Evolutionary conservation across 2,113 vertebrate species (phyloP), one percentile per base, ranked within the genome.

Genomic region (Pitta sordida): DNA sequence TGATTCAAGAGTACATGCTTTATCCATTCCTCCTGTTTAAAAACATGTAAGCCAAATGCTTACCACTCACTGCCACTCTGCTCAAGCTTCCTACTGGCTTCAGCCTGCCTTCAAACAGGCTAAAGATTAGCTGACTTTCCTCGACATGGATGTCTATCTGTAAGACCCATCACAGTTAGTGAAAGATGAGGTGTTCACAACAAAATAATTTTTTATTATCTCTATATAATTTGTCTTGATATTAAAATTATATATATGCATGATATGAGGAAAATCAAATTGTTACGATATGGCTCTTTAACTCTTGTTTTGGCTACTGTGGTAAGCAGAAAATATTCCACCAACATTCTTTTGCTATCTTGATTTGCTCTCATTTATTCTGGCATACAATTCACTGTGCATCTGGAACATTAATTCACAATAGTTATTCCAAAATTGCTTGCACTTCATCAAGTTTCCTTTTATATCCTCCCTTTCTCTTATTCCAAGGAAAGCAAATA

Each of bases 1-100:
- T 94, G 15, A 93, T 91, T 94, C 70, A 91, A 69, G 70, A 90
- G 63, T 84, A 90, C 84, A 92, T 26, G 71, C 73, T 91, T 94
- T 85, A 83, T 65, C 93, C 86, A 93, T 93, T 87, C 59, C 46
- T 77, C 76, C 63, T 64, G 46, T 76, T 91, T 48, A 91, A 76
- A 92, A 91, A 53, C 58, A 69, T 29, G 70, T 82, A 80, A 86
- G 81, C 37, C 77, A 83, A 94, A 92, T 36, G 34, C 81, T 85
- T 79, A 93, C 82, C 59, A 65, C 67, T 87, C 87, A 67, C 55
- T 92, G 62, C 43, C 84, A 73, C 63, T 80, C 82, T 69, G 55
- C 53, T 90, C 52, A 49, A 79, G 84, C 65, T 82, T 88, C 53
- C 64, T 83, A n/a, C n/a, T 71, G 71, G 29, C 74, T 90, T 73